Conservation (phyloP, 1,140 invertebrate genomes). For the Drosophila fuyamai region DNA sequence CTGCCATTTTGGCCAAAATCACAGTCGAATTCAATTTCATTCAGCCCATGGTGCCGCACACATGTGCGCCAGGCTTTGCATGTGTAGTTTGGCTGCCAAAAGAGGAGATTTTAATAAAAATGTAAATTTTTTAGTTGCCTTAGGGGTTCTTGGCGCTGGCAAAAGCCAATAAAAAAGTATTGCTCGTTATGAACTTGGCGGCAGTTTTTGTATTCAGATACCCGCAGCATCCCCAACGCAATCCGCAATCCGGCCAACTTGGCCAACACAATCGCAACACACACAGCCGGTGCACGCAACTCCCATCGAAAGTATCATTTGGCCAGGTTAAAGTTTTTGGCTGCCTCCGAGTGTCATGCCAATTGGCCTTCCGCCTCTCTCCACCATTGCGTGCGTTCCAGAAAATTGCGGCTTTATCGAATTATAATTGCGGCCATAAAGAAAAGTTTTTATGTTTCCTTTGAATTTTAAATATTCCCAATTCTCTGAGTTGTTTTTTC, state of each 20-base stretch:
- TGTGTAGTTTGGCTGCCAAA: conserved; percentile 46
- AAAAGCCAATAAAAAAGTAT: conserved; percentile 77
- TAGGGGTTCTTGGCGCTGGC: conserved; percentile 64
- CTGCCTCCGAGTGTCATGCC: conserved; percentile 46
- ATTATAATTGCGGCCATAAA: conserved; percentile 53
- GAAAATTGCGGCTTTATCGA: conserved; percentile 47
- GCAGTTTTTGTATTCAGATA: conserved; percentile 53
- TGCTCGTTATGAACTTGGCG: conserved; percentile 75
- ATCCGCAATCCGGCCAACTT: conserved; percentile 3
- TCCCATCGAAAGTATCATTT: conserved; percentile 54
- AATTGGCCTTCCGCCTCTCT: conserved; percentile 29
- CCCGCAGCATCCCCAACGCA: conserved; percentile 8
- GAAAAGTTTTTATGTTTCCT: conserved; percentile 43
- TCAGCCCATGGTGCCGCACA: conserved; percentile 6
- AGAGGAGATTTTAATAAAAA: conserved; percentile 76
- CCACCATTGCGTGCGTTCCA: conserved; percentile 23
- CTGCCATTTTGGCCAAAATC: conserved; percentile 49
- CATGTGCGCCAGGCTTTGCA: conserved; percentile 3
- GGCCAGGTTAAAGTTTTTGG: conserved; percentile 56
- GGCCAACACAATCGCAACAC: conserved; percentile 13
- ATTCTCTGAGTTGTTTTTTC: conserved; percentile 10
- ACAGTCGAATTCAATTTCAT: conserved; percentile 63
- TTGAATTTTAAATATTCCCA: conserved; percentile 45
- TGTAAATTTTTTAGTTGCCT: conserved; percentile 74
- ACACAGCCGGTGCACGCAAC: conserved; percentile 42